Base-by-base conservation (phyloP, 2,888 invertebrate species). In the Venustoraphidia nigricollis region DNA sequence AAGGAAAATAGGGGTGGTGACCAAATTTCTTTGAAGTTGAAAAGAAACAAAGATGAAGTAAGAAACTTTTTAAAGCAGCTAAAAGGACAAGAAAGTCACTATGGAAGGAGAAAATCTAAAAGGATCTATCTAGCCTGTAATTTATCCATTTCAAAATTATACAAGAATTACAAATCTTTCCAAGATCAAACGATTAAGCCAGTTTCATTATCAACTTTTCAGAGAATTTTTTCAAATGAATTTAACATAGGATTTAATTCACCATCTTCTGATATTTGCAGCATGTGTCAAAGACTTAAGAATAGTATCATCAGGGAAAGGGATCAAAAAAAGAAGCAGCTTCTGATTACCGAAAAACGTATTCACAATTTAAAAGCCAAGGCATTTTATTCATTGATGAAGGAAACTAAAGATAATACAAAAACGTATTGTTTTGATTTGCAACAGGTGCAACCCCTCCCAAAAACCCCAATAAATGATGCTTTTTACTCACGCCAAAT, bases 391-490 rank as follows among this genome's bases (percentile, higher is more conserved):
- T 17, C 17, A 17, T 47, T 50, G 34, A 47, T 51, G n/a, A 48
- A 41, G 34, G 54, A 51, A 52, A 45, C 45, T n/a, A 44, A 51
- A 44, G 48, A 50, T 49, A 47, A 51, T 44, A 50, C 50, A 44
- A 50, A 45, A 49, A 47, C 48, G 38, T 50, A 57, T 47, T 58
- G 56, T 51, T 58, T 58, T 50, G 58, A 58, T 50, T 42, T 57
- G 11, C 55, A 58, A 50, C 57, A 57, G 47, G 52, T 58, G 34
- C 54, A 54, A 48, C 52, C 53, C 13, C 49, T 58, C 17, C 57
- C 57, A 39, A 51, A 50, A 44, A 57, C 56, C 35, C 57, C 57
- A 10, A 58, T 57, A 42, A 54, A 55, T 50, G 57, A 58, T 34
- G 46, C 55, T 36, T 58, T 55, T 51, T 57, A 58, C 47, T 42